Evolutionary conservation across 30 jellyfish, hydroid and myxozoan species (phyloP), one percentile per base, ranked within the genome.

Genomic region (Turritopsis rubra): DNA sequence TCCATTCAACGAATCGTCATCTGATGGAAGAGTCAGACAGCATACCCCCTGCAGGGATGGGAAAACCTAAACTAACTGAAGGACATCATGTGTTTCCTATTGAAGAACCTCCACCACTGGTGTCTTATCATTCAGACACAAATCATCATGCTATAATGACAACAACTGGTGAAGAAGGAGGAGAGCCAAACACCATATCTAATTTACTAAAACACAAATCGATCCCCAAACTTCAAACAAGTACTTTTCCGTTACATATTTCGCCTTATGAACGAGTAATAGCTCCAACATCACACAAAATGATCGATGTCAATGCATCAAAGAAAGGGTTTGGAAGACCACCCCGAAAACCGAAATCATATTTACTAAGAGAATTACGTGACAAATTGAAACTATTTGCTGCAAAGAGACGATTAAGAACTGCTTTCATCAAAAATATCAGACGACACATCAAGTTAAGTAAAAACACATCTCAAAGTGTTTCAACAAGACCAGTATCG

Each of bases 321-420:
- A 80, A 80, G 77, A 80, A 80, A 80, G 77, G 87, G 26, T 80
- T 80, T 60, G 77, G 82, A 0, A 27, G 65, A 41, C 52, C n/a
- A 16, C 87, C 87, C 19, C 21, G 65, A 31, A 80, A 80, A 53
- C 82, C 77, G 8, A 24, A 80, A 19, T 68, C 77, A 27, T 68
- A 68, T 68, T 19, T 68, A 19, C 21, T 68, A 0, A 68, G 30
- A 68, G 77, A 68, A 19, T 68, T 68, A 68, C 77, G 77, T 8
- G 31, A 68, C 9, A 68, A 68, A 22, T 19, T 68, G 30, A 68
- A 27, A 68, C 28, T 68, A 16, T 27, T 68, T n/a, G 77, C 77
- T 19, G 28, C 30, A 68, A 68, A 68, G 77, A 68, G 77, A 68
- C 77, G 30, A 8, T 68, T 68, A 68, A 68, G 31, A 68, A 68